Evolutionary conservation across 2,888 invertebrate genomes (phyloP), one percentile per base, ranked within the genome.

Genomic region (Mimas tiliae): DNA sequence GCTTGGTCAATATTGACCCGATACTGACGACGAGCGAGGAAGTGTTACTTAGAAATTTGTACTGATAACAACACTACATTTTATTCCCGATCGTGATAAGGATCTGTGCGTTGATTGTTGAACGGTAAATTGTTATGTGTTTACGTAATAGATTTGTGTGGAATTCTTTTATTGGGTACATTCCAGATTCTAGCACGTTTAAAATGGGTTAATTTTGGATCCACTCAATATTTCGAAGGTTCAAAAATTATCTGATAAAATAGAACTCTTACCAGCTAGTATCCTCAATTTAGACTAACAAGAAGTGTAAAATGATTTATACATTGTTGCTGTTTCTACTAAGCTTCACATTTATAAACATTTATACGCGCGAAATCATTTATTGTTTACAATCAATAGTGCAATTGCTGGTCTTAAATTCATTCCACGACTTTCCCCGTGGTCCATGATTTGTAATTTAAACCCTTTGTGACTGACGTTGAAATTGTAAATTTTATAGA

Each of bases 41-140:
- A 87, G 88, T 88, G 80, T 85, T 92, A 90, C 90, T 87, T 71
- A 86, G 92, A 90, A 91, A 86, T 88, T 86, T 87, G 82, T 86
- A 82, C 80, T 77, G 88, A 89, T 90, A 89, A 87, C 81, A 86
- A 75, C 80, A 82, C 81, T 83, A 86, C 79, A 82, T 62, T 55
- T 55, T 58, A 58, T 58, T 58, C 42, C 6, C 53, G 34, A 12
- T 67, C 64, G 65, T 67, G 58, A 58, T 58, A 58, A 58, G 58
- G 68, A 72, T 70, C 70, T 71, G 71, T 65, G 48, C 48, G 34
- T 14, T 65, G 67, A 67, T 72, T 73, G 69, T 67, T 62, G 58
- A 55, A 62, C 12, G 80, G 79, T 80, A 80, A 72, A 73, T 69
- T 67, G 55, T 58, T 7, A 42, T 58, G 19, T 42, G 12, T 52